phyloP scores from a whole-genome alignment of 2,888 invertebrate genomes.

The Pteria penguin region DNA sequence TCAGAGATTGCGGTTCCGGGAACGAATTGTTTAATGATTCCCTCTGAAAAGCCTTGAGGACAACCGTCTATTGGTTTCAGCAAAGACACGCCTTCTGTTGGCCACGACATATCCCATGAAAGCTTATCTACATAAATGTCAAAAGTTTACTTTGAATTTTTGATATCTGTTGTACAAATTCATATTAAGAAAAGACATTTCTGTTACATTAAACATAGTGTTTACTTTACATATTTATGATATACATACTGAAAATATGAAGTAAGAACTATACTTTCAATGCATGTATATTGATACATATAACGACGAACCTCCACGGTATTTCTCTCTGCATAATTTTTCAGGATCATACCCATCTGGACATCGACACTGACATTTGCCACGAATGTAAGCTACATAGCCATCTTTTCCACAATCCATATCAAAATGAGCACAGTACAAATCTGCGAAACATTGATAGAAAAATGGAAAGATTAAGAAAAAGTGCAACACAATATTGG shows the following conservation, averaged over 20 bases:
- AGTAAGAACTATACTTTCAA: too few species aligned
- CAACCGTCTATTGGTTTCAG: constrained; percentile 49
- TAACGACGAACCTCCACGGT: constrained; percentile 46
- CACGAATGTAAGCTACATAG: constrained; percentile 57
- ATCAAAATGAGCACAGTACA: constrained; percentile 29
- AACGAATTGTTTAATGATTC: background rate
- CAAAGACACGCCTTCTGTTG: constrained; percentile 38
- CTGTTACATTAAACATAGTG: background rate
- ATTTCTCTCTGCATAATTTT: constrained; percentile 54
- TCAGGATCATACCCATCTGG: constrained; percentile 53
- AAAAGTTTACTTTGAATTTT: too few species aligned
- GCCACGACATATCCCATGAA: constrained; percentile 41
- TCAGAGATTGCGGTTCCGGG: background rate
- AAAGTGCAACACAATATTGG: too few species aligned
- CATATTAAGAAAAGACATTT: background rate
- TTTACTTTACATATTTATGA: too few species aligned
- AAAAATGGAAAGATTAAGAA: too few species aligned
- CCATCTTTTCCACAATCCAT: constrained; percentile 56
- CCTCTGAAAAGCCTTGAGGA: constrained; percentile 46
- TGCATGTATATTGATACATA: too few species aligned
- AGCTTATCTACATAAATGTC: too few species aligned
- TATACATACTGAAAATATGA: too few species aligned
- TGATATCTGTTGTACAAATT: background rate
- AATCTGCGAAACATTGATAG: too few species aligned
- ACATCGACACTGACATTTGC: constrained; percentile 59